phyloP scores from a whole-genome alignment of 35 echinoderm and acorn worm genomes.

The Ptychodera flava region DNA sequence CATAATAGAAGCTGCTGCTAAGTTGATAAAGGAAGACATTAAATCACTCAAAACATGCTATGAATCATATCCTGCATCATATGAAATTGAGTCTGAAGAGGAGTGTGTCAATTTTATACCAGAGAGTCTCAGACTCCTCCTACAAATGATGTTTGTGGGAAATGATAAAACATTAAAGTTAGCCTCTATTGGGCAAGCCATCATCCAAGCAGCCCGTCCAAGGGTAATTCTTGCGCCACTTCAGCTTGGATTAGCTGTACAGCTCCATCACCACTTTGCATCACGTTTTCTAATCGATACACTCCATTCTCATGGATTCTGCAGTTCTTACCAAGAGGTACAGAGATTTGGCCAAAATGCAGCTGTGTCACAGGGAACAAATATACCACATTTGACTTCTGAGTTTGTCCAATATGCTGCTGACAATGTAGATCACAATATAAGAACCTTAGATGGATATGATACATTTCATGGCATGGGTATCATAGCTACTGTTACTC shows the following conservation, averaged over 20 bases:
- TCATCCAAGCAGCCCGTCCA: constrained; percentile 51
- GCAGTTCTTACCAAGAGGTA: constrained; percentile 19
- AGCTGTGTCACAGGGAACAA: constrained; percentile 11
- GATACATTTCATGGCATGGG: constrained; percentile 76
- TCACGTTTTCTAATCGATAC: constrained; percentile 41
- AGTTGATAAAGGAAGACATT: constrained; percentile 11
- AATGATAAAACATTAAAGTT: constrained; percentile 25
- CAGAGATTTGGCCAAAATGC: constrained; percentile 23
- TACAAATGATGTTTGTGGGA: constrained; percentile 27
- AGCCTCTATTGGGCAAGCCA: constrained; percentile 56
- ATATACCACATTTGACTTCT: neutral
- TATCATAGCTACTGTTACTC: constrained; percentile 40
- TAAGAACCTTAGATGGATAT: constrained; percentile 39
- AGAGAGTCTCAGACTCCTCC: constrained; percentile 9
- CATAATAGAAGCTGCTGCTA: constrained; percentile 26
- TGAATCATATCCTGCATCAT: constrained; percentile 13
- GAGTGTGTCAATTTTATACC: constrained; percentile 15
- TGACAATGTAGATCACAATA: constrained; percentile 75
- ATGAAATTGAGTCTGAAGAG: constrained; percentile 31
- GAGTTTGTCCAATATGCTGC: constrained; percentile 40
- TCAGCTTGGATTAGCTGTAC: constrained; percentile 45
- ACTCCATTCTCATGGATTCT: constrained; percentile 34
- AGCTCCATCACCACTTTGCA: constrained; percentile 30
- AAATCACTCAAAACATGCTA: neutral
- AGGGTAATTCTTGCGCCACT: constrained; percentile 46